A percentile compares a stretch with the other conserved stretches of the same genome.
Evolutionary conservation across 2,888 invertebrate genomes (phyloP).

Genomic region (Cistogaster globosa): DNA sequence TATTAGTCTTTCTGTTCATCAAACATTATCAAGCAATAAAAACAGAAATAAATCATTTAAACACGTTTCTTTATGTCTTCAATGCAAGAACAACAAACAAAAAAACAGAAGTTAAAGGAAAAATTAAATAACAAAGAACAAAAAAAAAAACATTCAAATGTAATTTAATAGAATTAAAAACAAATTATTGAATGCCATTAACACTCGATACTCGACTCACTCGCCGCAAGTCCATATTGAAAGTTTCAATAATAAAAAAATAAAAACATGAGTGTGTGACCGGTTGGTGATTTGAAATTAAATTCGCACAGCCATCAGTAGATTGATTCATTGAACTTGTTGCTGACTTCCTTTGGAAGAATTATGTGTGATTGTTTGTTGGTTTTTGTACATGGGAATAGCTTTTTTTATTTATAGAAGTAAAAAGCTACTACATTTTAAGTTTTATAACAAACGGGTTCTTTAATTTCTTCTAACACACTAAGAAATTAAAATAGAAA

Average conservation of each 20-base stretch:
- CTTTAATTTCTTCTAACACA: too few species aligned
- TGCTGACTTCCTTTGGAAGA: slow-evolving; percentile 38
- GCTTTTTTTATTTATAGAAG: too few species aligned
- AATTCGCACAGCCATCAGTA: slow-evolving; percentile 20
- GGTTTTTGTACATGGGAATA: not conserved
- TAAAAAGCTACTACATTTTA: not conserved
- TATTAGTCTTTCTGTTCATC: not conserved
- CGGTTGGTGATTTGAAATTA: not conserved
- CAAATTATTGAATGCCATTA: slow-evolving; percentile 42
- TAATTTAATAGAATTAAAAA: slow-evolving; percentile 47
- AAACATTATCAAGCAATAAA: not conserved
- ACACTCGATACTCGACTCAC: slow-evolving; percentile 5
- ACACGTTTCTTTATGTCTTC: slow-evolving; percentile 17
- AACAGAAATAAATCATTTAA: slow-evolving; percentile 3
- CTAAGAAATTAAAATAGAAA: too few species aligned
- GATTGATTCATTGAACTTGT: slow-evolving; percentile 37
- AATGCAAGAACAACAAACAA: slow-evolving; percentile 29
- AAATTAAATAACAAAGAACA: not conserved
- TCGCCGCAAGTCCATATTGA: not conserved
- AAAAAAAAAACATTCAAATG: slow-evolving; percentile 8
- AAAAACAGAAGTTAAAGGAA: not conserved
- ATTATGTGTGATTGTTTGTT: too few species aligned
- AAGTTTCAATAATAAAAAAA: slow-evolving; percentile 9
- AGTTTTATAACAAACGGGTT: not conserved
- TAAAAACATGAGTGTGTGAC: not conserved